Percentiles rank a stretch among this genome's conserved stretches.
Conservation (phyloP, 64 coral and sea anemone genomes). For the Stichodactyla helianthus region DNA sequence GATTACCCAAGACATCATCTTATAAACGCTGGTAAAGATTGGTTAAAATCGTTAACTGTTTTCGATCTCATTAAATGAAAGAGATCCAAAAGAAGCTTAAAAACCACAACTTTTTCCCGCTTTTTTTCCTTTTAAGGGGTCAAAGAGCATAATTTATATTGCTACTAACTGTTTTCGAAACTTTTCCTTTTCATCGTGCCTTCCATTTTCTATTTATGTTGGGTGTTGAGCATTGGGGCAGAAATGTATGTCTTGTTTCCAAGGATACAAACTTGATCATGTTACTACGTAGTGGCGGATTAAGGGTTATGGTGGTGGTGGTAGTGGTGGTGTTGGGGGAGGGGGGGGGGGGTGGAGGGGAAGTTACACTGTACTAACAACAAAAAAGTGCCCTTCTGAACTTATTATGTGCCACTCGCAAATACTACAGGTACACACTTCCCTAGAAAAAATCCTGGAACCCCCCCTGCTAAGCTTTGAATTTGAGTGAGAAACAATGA, state of each 20-base stretch:
- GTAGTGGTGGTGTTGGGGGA: background rate
- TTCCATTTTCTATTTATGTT: background rate
- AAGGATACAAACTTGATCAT: background rate
- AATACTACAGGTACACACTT: too few species aligned
- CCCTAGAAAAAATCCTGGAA: too few species aligned
- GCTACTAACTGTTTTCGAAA: background rate
- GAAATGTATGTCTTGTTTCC: background rate
- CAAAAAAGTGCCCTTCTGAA: too few species aligned
- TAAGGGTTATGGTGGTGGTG: background rate
- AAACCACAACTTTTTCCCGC: background rate
- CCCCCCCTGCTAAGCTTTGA: too few species aligned
- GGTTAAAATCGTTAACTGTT: background rate
- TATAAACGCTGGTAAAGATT: slow-evolving; percentile 60
- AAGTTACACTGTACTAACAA: too few species aligned
- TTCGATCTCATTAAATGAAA: background rate
- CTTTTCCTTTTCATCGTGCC: background rate
- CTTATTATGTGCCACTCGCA: too few species aligned
- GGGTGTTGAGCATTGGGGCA: background rate
- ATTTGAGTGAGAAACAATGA: too few species aligned
- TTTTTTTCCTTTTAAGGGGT: too few species aligned
- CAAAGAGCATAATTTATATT: too few species aligned
- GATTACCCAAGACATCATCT: slow-evolving; percentile 70
- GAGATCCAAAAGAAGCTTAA: background rate
- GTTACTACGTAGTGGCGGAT: background rate
- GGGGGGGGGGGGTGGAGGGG: background rate